Percentiles rank a stretch among this genome's conserved stretches.
Evolutionary conservation across 1,140 invertebrate genomes (phyloP).

Genomic region (Nymphalis io): DNA sequence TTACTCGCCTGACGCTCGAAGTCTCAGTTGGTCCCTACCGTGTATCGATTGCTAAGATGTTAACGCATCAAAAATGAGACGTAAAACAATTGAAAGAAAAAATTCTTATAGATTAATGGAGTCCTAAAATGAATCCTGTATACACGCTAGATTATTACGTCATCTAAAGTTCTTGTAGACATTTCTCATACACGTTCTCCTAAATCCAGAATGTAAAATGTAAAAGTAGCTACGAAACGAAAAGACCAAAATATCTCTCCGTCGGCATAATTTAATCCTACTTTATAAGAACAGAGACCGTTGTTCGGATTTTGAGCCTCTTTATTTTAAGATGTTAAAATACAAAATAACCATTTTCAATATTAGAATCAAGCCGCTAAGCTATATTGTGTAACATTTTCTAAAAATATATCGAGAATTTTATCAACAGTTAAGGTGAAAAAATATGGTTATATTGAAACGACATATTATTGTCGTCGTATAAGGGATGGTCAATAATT

Average conservation of each 20-base stretch:
- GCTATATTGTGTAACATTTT: not conserved
- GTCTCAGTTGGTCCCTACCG: too few relatives aligned
- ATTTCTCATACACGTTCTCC: constrained; percentile 13
- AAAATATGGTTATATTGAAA: too few relatives aligned
- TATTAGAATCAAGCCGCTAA: not conserved
- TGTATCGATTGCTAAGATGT: too few relatives aligned
- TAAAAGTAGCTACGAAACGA: constrained; percentile 11
- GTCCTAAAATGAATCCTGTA: not conserved
- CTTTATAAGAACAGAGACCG: constrained; percentile 34
- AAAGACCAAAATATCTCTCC: constrained; percentile 3
- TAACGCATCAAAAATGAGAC: too few relatives aligned
- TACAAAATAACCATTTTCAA: constrained; percentile 12
- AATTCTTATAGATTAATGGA: not conserved
- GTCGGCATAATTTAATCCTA: constrained; percentile 29
- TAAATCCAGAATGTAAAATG: constrained; percentile 13
- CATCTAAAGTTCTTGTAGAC: constrained; percentile 15
- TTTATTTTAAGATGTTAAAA: constrained; percentile 29
- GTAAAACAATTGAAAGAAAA: not conserved
- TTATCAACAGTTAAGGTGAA: too few relatives aligned
- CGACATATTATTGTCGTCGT: too few relatives aligned
- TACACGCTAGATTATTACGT: constrained; percentile 4
- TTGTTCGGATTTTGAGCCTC: constrained; percentile 9
- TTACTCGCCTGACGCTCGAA: too few relatives aligned
- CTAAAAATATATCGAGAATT: too few relatives aligned
- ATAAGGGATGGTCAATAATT: too few relatives aligned